Percentiles rank a stretch among this genome's conserved stretches.
Conservation (phyloP, 2,113 vertebrate genomes). For the Corythornis vintsioides region DNA sequence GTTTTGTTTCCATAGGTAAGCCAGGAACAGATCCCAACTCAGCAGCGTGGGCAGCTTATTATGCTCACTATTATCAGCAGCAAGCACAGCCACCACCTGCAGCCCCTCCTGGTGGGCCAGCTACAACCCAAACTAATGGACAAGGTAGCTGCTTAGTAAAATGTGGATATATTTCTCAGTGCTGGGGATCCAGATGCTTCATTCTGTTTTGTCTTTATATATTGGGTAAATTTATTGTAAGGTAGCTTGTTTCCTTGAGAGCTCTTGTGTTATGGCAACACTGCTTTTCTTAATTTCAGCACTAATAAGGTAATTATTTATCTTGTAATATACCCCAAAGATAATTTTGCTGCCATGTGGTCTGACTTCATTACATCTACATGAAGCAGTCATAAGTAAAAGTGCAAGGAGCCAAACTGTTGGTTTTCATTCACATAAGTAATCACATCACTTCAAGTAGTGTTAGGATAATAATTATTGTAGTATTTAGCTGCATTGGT, state of each 20-base stretch:
- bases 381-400: not conserved
- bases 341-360: not conserved
- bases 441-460: not conserved
- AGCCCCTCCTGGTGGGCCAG: slow-evolving; percentile 87
- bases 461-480: not conserved
- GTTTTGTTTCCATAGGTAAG: slow-evolving; percentile 83
- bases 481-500: not conserved
- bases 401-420: not conserved
- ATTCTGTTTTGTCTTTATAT: not conserved
- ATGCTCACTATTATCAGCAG: slow-evolving; percentile 97
- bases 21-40: slow-evolving; percentile 96
- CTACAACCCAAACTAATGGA: slow-evolving; percentile 90
- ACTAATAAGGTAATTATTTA: not conserved
- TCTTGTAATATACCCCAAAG: not conserved
- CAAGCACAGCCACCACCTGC: slow-evolving; percentile 93
- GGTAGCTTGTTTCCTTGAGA: not conserved
- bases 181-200: not conserved
- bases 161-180: not conserved
- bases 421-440: not conserved
- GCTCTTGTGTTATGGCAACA: not conserved
- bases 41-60: slow-evolving; percentile 98
- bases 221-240: not conserved
- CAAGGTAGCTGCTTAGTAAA: slow-evolving; percentile 84
- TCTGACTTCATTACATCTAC: not conserved
- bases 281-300: not conserved